Base-by-base conservation (phyloP, 2,888 invertebrate genomes). In the Melanostoma scalare region DNA sequence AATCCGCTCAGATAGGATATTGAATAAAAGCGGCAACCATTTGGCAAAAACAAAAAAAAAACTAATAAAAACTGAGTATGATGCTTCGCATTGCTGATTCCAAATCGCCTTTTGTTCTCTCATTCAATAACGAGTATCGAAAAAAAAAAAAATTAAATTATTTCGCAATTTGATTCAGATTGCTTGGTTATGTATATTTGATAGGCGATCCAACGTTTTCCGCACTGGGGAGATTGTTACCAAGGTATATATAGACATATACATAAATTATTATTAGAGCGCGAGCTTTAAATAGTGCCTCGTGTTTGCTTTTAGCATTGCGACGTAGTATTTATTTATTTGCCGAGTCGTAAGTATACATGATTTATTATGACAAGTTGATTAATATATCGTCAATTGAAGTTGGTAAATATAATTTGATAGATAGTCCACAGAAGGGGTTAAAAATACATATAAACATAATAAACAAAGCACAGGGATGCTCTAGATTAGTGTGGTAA, bases 351-450 rank as follows among this genome's bases (percentile, higher is more conserved):
- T 56, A 56, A 61, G 76, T 55, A 67, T 72, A 67, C 36, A 81
- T 81, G 72, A 81, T 76, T 76, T 61, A 81, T 63, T 63, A 60
- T 81, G 53, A 68, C 55, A 76, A 72, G 55, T 76, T 81, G 81
- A 81, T 81, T 81, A 81, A 81, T 81, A 61, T 1, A 81, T 48
- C 60, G 60, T 76, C 72, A 72, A 55, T 71, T 58, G 53, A 50
- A 58, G 65, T 53, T 65, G 65, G 53, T 67, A 65, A 80, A 76
- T 46, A 61, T 38, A 55, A 55, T 60, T 76, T 81, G 60, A 52
- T 67, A 53, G 67, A 81, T 67, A 58, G 65, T 42, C 71, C n/a
- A 3, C 58, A 60, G 63, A 65, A 65, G 65, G 75, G 71, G 52
- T 76, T 74, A 36, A 30, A 58, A 56, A 10, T 35, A 20, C 20